These are phyloP conservation scores for Amphilophus citrinellus DNA, from an alignment of 2,113 vertebrate species.

Conservation along the genomic window DNA sequence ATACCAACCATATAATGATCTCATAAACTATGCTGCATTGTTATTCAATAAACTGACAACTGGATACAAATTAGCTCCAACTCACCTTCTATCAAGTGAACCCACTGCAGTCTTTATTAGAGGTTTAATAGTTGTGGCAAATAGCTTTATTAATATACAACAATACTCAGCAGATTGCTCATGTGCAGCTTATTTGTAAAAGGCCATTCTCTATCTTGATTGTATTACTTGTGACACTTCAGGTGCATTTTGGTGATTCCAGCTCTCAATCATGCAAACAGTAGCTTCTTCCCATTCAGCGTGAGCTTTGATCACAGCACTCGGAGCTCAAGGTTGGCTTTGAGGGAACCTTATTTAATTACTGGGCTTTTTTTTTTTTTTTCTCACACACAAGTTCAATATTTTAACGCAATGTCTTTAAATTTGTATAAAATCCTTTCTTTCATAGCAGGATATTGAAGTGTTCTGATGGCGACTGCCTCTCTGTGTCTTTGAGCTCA, in stretches of 20 bases:
- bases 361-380: constrained; percentile 23
- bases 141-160: not conserved
- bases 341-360: constrained; percentile 82
- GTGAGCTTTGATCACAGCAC: not conserved
- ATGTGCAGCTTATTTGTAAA: not conserved
- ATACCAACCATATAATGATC: not conserved
- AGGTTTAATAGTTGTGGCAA: not conserved
- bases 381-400: constrained; percentile 81
- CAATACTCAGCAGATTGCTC: not conserved
- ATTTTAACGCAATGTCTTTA: constrained; percentile 84
- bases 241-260: not conserved
- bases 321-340: not conserved
- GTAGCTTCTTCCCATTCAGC: not conserved
- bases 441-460: constrained; percentile 83
- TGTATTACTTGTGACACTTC: not conserved
- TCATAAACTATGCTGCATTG: constrained; percentile 4
- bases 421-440: constrained; percentile 79
- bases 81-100: not conserved
- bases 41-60: not conserved
- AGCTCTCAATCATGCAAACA: not conserved
- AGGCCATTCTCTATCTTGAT: not conserved
- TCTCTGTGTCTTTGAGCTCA: constrained; percentile 84
- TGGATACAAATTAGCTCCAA: not conserved
- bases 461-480: constrained; percentile 70
- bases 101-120: too few species aligned